Evolutionary conservation across 2,888 invertebrate species (phyloP), one percentile per base, ranked within the genome.

Genomic region (Drosophila nr. perissopoda): DNA sequence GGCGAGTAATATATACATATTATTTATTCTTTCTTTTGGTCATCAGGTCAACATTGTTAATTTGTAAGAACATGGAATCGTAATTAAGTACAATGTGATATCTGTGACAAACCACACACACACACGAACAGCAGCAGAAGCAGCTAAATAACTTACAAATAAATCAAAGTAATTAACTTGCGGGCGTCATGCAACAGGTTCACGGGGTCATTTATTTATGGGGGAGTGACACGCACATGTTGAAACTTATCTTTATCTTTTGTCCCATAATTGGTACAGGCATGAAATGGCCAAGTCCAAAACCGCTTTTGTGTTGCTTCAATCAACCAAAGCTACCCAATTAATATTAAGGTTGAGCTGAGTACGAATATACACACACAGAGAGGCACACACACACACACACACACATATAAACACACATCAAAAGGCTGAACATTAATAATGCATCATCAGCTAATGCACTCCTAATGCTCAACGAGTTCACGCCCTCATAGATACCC

Each of bases 141-240:
- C 59, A 67, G 58, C 69, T 79, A 75, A 76, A 70, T 86, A 75
- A 78, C 78, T 82, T 71, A 78, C 75, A 74, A 82, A 87, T 87
- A 88, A 87, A 87, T 89, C 86, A 87, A 89, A 82, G 82, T 80
- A 86, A 86, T 88, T 86, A 83, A 88, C 83, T 87, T 53, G n/a
- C 49, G 69, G 58, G 52, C 60, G 59, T 68, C 86, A 83, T 88
- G 86, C 89, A 86, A 86, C 89, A 86, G 83, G 88, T 82, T 82
- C 71, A 87, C 59, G 69, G 61, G 88, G 86, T 83, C 83, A 78
- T 48, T 11, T 40, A 56, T 56, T 56, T 38, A 56, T 56, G 56
- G 36, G 38, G 38, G 53, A 57, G 11, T 38, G 68, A 69, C 80
- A 80, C 78, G 78, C 80, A 79, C 65, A 70, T 53, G 64, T 64